These are phyloP conservation scores for Heterotis niloticus DNA, from an alignment of 2,113 vertebrate genomes.

Conservation along the genomic window DNA sequence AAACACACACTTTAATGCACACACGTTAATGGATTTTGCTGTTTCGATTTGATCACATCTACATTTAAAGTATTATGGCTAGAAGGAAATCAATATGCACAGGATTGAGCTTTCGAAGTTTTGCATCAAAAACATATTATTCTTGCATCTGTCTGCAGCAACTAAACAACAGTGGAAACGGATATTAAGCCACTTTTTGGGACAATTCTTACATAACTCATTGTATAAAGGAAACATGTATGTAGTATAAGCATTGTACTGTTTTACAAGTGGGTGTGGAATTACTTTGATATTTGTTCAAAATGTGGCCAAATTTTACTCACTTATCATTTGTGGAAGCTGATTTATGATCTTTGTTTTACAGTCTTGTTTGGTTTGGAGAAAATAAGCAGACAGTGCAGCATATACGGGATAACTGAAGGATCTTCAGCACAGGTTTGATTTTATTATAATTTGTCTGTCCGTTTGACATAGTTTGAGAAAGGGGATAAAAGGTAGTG, in stretches of 20 bases:
- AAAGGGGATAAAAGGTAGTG: too few relatives aligned
- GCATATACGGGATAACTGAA: too few relatives aligned
- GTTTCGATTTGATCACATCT: constrained; percentile 6
- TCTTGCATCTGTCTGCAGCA: neutral
- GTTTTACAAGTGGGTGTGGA: too few relatives aligned
- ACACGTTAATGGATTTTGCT: constrained; percentile 31
- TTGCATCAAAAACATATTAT: constrained; percentile 1
- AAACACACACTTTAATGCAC: constrained; percentile 41
- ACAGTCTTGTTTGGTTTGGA: too few relatives aligned
- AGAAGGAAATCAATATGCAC: neutral
- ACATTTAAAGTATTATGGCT: neutral
- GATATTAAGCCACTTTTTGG: neutral
- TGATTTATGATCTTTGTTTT: too few relatives aligned
- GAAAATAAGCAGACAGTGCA: too few relatives aligned
- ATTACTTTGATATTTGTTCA: too few relatives aligned
- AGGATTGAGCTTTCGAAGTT: constrained; percentile 8
- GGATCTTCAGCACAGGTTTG: too few relatives aligned
- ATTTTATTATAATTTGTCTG: too few relatives aligned
- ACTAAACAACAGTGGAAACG: neutral
- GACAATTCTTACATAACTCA: neutral
- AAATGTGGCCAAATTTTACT: too few relatives aligned
- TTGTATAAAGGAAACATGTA: neutral
- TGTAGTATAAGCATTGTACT: neutral
- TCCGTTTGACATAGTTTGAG: too few relatives aligned
- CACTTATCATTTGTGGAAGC: too few relatives aligned